phyloP scores from a whole-genome alignment of 2,113 vertebrate species.

The Stegostoma tigrinum region DNA sequence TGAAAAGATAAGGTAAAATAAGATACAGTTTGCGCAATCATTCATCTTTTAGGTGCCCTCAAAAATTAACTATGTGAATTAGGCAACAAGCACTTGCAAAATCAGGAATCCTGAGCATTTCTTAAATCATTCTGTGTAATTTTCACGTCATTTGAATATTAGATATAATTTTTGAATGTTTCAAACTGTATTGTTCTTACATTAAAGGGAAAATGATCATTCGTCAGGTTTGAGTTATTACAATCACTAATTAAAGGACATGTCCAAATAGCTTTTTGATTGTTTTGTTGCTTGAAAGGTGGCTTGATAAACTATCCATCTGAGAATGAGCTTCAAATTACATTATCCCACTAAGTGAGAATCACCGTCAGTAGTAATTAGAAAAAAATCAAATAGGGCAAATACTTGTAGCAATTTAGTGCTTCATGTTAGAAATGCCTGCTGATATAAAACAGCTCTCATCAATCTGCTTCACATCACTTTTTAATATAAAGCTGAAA shows the following conservation, averaged over 20 bases:
- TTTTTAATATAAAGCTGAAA: not conserved
- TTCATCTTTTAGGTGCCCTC: not conserved
- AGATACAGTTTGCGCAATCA: not conserved
- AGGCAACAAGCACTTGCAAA: not conserved
- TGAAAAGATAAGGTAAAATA: not conserved
- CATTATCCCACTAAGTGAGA: not conserved
- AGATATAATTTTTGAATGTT: not conserved
- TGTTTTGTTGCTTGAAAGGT: not conserved
- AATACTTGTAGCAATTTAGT: not conserved
- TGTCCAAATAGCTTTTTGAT: not conserved
- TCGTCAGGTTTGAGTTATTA: not conserved
- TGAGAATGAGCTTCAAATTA: not conserved
- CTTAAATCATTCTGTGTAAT: not conserved
- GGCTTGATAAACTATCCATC: not conserved
- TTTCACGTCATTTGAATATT: not conserved
- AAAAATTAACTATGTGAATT: not conserved
- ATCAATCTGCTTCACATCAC: not conserved
- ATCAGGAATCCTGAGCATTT: not conserved
- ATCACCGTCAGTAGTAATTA: not conserved
- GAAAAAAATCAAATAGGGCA: no score
- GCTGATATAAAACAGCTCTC: not conserved
- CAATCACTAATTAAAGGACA: not conserved
- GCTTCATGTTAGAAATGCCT: not conserved
- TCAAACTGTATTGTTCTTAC: not conserved
- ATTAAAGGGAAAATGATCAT: not conserved